Evolutionary conservation across 1,140 invertebrate genomes (phyloP), one percentile per base, ranked within the genome.

Genomic region (Theocolax elegans): DNA sequence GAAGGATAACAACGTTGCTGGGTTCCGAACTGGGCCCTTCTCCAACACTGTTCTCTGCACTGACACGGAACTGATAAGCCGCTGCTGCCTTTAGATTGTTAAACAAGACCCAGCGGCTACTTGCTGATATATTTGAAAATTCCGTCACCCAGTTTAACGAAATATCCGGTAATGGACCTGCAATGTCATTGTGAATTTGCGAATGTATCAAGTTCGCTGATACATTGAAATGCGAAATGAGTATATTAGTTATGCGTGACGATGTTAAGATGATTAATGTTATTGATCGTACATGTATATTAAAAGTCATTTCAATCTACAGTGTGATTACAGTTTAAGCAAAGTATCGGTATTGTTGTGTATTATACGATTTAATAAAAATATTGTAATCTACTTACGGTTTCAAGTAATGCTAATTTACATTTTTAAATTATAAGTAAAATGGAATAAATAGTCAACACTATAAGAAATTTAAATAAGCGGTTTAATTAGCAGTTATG

Each of bases 31-130:
- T 90, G 19, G 92, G 91, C 40, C 98, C 97, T 81, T 97, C 95
- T 1, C 98, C 97, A 1, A 97, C 95, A 27, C 94, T 92, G 84
- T 99, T 99, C 0, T 97, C 92, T 19, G 97, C 97, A 74, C 92
- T 95, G 1, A 99, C 94, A 71, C 97, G 88, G 83, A 99, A 99
- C 82, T 98, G 95, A 86, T 99, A 99, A 0, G 93, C 93, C 1
- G 95, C 92, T 0, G 97, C 96, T 0, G 97, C 97, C 86, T 97
- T 95, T 27, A 99, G 87, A 80, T 94, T 94, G 21, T 90, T 91
- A 3, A 98, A 85, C 17, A 98, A 81, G 3, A 94, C 89, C 89
- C 92, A 96, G 23, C 93, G 90, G 65, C 90, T 89, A 54, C 89
- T 87, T 1, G 93, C 89, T 0, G 94, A 93, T 7, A 98, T 93